These are phyloP conservation scores for Aratinga solstitialis DNA, from an alignment of 2,797 vertebrate genomes.

Conservation along the genomic window DNA sequence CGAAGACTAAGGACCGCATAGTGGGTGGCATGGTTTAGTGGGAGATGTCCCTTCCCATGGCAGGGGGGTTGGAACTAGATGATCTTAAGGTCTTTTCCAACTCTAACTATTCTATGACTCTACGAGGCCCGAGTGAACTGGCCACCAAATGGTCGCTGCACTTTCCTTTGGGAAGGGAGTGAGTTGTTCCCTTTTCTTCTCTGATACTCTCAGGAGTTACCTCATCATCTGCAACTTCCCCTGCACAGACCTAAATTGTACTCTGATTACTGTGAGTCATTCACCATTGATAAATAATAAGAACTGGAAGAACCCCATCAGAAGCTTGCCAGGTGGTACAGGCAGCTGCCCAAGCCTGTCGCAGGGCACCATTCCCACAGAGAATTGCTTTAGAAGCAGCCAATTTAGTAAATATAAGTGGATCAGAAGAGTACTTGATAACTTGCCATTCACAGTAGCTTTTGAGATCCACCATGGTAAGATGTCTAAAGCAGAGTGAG, in stretches of 20 bases:
- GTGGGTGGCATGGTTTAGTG: too few species aligned
- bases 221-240: background rate
- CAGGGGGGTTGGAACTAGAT: too few species aligned
- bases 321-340: background rate
- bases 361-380: background rate
- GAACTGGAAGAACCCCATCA: background rate
- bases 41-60: too few species aligned
- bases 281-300: background rate
- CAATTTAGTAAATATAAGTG: background rate
- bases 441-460: background rate
- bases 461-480: background rate
- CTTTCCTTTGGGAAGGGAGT: background rate
- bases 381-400: background rate
- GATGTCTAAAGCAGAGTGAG: background rate
- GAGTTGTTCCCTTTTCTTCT: background rate
- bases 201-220: background rate
- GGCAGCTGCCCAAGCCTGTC: background rate
- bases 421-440: background rate
- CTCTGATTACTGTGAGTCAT: background rate
- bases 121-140: background rate
- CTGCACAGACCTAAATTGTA: background rate
- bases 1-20: background rate
- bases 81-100: too few species aligned
- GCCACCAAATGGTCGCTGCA: fast-evolving
- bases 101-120: too few species aligned